Evolutionary conservation across 2,888 invertebrate species (phyloP).

Genomic region (Platynereis dumerilii): DNA sequence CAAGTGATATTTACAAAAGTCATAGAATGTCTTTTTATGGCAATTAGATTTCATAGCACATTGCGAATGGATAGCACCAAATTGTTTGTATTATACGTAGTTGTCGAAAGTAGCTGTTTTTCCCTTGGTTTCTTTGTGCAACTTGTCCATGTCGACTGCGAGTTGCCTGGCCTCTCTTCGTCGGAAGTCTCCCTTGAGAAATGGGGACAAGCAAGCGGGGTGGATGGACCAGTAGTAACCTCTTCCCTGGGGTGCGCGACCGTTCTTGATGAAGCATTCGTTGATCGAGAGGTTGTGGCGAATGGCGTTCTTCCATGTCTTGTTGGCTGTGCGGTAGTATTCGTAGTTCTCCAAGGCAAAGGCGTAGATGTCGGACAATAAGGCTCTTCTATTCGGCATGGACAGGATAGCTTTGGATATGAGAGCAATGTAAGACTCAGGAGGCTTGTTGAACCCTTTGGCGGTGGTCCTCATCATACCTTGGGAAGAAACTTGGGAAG

Average conservation of each 20-base stretch:
- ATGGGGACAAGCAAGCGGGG: constrained; percentile 3
- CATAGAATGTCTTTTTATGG: too few species aligned
- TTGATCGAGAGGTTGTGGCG: constrained; percentile 19
- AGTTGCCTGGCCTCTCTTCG: constrained; percentile 9
- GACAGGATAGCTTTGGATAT: constrained; percentile 12
- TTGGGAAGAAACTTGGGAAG: too few species aligned
- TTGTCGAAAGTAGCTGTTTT: too few species aligned
- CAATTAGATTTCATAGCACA: too few species aligned
- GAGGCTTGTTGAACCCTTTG: not conserved
- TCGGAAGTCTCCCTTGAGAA: constrained; percentile 11
- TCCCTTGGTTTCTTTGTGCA: too few species aligned
- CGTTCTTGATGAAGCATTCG: constrained; percentile 20
- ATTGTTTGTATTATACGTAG: too few species aligned
- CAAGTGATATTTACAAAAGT: too few species aligned
- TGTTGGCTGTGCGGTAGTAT: constrained; percentile 15
- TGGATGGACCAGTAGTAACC: constrained; percentile 24
- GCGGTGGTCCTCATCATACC: too few species aligned
- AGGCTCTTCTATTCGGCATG: not conserved
- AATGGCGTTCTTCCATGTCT: constrained; percentile 16
- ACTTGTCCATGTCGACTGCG: too few species aligned
- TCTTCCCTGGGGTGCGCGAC: constrained; percentile 11
- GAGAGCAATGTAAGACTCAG: constrained; percentile 17
- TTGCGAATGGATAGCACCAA: too few species aligned
- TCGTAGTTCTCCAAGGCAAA: constrained; percentile 6
- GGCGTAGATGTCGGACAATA: constrained; percentile 20